These are phyloP conservation scores for Atta texana DNA, from an alignment of 1,140 invertebrate genomes.

Conservation along the genomic window DNA sequence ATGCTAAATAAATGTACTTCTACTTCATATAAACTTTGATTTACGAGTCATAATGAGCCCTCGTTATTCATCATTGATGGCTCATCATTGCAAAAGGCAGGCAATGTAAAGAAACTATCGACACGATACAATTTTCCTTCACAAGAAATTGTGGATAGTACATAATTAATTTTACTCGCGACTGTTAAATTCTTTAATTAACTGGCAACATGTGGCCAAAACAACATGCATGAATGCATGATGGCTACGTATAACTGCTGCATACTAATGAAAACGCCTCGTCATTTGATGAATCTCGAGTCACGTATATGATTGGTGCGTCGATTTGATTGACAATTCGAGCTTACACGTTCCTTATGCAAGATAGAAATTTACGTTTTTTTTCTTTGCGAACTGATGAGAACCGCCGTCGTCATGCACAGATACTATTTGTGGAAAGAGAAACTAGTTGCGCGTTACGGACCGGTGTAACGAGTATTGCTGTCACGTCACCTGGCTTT, in stretches of 20 bases:
- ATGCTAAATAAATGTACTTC: slow-evolving; percentile 17
- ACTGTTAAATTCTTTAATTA: slow-evolving; percentile 49
- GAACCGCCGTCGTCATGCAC: slow-evolving; percentile 5
- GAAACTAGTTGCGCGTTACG: neutral
- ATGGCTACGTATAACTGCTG: neutral
- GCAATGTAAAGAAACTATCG: slow-evolving; percentile 14
- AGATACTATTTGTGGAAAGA: slow-evolving; percentile 51
- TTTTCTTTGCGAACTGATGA: slow-evolving; percentile 10
- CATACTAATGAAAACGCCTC: slow-evolving; percentile 42
- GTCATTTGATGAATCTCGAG: slow-evolving; percentile 15
- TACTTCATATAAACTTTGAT: slow-evolving; percentile 40
- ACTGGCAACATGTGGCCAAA: slow-evolving; percentile 40
- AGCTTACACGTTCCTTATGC: slow-evolving; percentile 18
- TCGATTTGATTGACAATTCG: slow-evolving; percentile 49
- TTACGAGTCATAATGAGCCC: slow-evolving; percentile 19
- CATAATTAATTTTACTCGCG: slow-evolving; percentile 36
- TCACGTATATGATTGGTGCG: slow-evolving; percentile 17
- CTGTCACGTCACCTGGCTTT: slow-evolving; percentile 14
- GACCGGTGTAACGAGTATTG: slow-evolving; percentile 58
- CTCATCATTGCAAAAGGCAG: neutral
- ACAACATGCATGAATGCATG: slow-evolving; percentile 1
- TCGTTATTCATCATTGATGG: slow-evolving; percentile 36
- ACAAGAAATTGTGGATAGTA: slow-evolving; percentile 21
- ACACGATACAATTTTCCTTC: slow-evolving; percentile 21
- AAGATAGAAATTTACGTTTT: slow-evolving; percentile 34